Conservation (phyloP, 2,797 vertebrate species). For the Fundulus diaphanus region DNA sequence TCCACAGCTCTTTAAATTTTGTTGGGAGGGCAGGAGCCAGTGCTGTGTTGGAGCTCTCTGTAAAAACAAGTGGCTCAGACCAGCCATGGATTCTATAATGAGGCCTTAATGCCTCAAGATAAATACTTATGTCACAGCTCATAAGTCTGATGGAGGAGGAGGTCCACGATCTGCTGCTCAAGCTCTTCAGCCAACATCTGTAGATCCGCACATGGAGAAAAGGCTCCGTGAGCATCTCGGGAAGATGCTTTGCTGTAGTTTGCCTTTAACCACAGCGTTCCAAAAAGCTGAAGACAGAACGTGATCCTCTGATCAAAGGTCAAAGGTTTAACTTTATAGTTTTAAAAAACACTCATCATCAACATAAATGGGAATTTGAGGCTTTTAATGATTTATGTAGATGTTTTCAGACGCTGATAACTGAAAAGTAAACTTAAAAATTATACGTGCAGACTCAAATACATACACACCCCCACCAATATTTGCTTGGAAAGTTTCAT, state of each 20-base stretch:
- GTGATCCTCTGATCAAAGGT: background rate
- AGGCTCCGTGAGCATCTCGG: conserved; percentile 37
- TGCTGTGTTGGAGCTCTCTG: conserved; percentile 59
- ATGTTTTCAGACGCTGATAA: too few relatives aligned
- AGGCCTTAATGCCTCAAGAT: conserved; percentile 45
- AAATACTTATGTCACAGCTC: conserved; percentile 49
- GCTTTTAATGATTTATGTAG: too few relatives aligned
- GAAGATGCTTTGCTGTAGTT: conserved; percentile 18
- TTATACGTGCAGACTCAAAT: background rate
- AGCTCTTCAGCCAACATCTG: conserved; percentile 46
- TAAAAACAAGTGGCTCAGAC: conserved; percentile 60
- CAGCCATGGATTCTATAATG: conserved; percentile 43
- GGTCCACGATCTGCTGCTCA: conserved; percentile 41
- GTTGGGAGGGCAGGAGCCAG: conserved; percentile 64
- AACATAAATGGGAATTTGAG: background rate
- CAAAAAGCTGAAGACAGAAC: background rate
- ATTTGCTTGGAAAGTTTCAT: background rate
- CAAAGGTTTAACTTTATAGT: background rate
- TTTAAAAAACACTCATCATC: background rate
- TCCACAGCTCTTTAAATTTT: conserved; percentile 67
- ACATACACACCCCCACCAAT: background rate
- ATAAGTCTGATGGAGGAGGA: conserved; percentile 59
- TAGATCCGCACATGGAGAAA: conserved; percentile 29
- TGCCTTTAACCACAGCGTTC: background rate
- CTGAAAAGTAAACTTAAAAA: background rate